Base-by-base conservation (phyloP, 1,140 invertebrate species). In the Glossosoma conforme region DNA sequence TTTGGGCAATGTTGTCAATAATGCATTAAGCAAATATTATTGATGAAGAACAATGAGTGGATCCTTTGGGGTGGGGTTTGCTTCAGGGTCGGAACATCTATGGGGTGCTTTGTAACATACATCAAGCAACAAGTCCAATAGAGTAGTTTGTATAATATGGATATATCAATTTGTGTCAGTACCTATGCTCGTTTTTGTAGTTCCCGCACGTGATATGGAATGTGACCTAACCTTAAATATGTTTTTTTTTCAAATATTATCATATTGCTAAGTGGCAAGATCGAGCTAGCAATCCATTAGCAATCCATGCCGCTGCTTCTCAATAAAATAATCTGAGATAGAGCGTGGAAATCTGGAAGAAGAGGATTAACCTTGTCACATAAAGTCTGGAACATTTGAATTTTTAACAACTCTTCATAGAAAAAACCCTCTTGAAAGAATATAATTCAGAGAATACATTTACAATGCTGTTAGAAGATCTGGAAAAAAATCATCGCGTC, bases 321-420 rank as follows among this genome's bases (percentile, higher is more conserved):
- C 70, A 65, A 75, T 76, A 82, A 83, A 78, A 83, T 76, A 70
- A 79, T 79, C 74, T 77, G 76, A 76, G 81, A 79, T 77, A 83
- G 77, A 70, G 78, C 77, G 75, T 78, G 80, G 80, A 83, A 83
- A 82, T 83, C 81, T 83, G 81, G 71, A 82, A 83, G 74, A 74
- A 72, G 77, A 77, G 67, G 61, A 69, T 65, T 50, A 58, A 58
- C 44, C 35, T 52, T 21, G 56, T 58, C 47, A 58, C 58, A 71
- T 9, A 9, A 30, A 9, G 8, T 30, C n/a, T 30, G n/a, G 25
- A n/a, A 9, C n/a, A 30, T 9, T 30, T 30, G 25, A 30, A 30
- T 9, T 30, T 9, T 30, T 30, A 8, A 30, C 25, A 8, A 30
- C 25, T 30, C n/a, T 30, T 8, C n/a, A 30, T 30, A 9, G 8